Evolutionary conservation across 2,113 vertebrate genomes (phyloP), one percentile per base, ranked within the genome.

Genomic region (Cavia porcellus): DNA sequence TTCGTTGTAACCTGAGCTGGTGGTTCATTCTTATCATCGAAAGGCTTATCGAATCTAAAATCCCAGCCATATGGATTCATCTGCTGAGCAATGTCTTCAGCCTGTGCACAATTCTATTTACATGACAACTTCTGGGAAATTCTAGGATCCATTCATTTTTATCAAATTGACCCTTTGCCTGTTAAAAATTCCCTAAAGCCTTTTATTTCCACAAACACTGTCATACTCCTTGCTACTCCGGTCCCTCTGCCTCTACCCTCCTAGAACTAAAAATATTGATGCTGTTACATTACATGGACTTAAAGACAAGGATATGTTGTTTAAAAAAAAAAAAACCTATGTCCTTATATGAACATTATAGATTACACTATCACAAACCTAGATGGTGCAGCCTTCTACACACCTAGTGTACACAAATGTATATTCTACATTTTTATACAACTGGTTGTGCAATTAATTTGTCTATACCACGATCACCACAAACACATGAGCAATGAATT

Each of bases 11-110:
- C 52, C 59, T 24, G 19, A 61, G 89, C 35, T 47, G 5, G 62
- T 62, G 25, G 87, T 62, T 61, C 64, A 24, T 80, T 90, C 72
- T 42, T 61, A 55, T n/a, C 10, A 66, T 66, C 14, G 0, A 86
- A 91, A 89, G 57, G 30, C 15, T 30, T 83, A 28, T 77, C 66
- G 75, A 96, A 61, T 83, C 59, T 50, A 81, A 95, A 90, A 92
- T 0, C 7, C 45, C 32, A 35, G 17, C 47, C n/a, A 20, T 5
- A 2, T 42, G 61, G 30, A 89, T 45, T 35, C 2, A 14, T 10
- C 57, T 9, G 32, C 74, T 79, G 47, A 92, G 82, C 1, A 24
- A 72, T 45, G 5, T 90, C 47, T 57, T 64, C 50, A 74, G 72
- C 30, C 85, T 92, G 57, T 28, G 66, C 75, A 80, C 24, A 62